These are phyloP conservation scores for Sorex araneus DNA, from an alignment of 2,113 vertebrate species.

Conservation along the genomic window DNA sequence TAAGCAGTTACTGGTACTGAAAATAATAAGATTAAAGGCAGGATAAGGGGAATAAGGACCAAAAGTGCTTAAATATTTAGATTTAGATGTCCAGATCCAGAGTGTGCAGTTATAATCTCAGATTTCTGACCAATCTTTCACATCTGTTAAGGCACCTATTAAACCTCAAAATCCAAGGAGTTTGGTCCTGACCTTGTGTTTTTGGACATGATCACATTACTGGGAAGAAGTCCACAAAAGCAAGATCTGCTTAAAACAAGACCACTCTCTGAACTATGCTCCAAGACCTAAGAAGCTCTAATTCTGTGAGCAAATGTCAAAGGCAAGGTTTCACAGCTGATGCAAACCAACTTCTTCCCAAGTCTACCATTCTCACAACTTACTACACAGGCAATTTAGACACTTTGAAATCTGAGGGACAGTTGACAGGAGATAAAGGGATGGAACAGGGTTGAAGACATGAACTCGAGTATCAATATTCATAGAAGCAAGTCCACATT, in stretches of 20 bases:
- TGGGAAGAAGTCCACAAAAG: not conserved
- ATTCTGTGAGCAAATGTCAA: not conserved
- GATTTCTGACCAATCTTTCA: conserved; percentile 23
- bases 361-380: not conserved
- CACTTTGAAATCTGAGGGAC: not conserved
- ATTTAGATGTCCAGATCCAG: not conserved
- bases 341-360: not conserved
- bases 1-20: not conserved
- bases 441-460: not conserved
- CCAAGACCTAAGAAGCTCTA: not conserved
- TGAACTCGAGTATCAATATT: not conserved
- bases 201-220: not conserved
- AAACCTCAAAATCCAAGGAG: not conserved
- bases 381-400: not conserved
- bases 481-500: not conserved
- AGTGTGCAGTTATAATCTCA: not conserved
- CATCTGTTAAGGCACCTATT: not conserved
- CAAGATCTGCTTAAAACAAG: not conserved
- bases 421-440: not conserved
- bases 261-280: not conserved
- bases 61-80: not conserved
- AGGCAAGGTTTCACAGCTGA: conserved; percentile 3
- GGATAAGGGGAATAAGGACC: not conserved
- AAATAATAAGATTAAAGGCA: not conserved
- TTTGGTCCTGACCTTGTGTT: not conserved